phyloP scores from a whole-genome alignment of 2,113 vertebrate species.

The Rhinichthys klamathensis region DNA sequence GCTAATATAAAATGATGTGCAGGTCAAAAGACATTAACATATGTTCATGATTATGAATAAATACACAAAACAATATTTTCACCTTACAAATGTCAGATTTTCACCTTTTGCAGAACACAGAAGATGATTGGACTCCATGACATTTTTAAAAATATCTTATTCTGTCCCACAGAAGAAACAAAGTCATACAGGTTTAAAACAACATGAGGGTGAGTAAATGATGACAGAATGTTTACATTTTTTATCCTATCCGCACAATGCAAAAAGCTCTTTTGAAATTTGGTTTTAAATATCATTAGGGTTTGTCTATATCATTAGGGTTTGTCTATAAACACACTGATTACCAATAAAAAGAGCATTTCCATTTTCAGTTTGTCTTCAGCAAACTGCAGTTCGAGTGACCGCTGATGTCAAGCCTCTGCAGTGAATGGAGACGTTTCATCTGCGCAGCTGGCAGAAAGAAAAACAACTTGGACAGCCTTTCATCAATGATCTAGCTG shows the following conservation, averaged over 20 bases:
- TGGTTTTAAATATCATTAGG: too few species aligned
- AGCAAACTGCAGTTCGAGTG: neutral
- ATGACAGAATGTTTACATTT: too few species aligned
- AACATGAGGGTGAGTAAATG: neutral
- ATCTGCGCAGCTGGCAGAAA: neutral
- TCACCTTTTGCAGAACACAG: neutral
- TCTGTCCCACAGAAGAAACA: neutral
- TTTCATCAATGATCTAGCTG: constrained; percentile 8
- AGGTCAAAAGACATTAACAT: too few species aligned
- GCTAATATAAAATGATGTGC: too few species aligned
- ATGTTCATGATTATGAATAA: too few species aligned
- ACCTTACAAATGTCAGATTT: too few species aligned
- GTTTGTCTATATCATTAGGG: neutral
- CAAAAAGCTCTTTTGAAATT: too few species aligned
- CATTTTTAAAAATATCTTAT: neutral
- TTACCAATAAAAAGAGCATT: neutral
- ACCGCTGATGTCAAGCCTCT: neutral
- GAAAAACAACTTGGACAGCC: neutral
- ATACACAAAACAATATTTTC: too few species aligned
- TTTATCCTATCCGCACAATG: too few species aligned
- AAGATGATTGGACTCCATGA: neutral
- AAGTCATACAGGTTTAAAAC: neutral
- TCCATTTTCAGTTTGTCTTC: neutral
- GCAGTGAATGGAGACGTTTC: neutral
- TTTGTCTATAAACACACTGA: neutral